These are phyloP conservation scores for Drosophila aff. DNA, from an alignment of 1,140 invertebrate species.

Conservation along the genomic window DNA sequence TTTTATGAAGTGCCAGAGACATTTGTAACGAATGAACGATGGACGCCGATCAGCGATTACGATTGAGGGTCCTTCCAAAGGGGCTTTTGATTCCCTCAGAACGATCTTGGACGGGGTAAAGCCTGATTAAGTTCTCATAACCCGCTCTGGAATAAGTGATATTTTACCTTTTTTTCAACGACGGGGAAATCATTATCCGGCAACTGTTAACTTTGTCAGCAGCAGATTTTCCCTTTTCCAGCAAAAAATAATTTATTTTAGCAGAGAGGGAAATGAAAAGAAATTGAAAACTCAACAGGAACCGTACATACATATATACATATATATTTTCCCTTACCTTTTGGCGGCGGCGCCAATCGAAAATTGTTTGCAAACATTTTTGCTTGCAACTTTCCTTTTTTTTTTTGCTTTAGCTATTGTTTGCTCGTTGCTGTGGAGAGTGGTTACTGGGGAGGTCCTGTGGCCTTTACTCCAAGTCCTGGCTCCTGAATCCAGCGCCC, in stretches of 20 bases:
- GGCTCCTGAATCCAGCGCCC: slow-evolving; percentile 27
- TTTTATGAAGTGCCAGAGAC: slow-evolving; percentile 83
- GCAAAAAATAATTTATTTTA: slow-evolving; percentile 55
- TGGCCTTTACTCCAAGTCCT: slow-evolving; percentile 10
- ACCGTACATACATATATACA: slow-evolving; percentile 13
- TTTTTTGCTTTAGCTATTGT: slow-evolving; percentile 22
- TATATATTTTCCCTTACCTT: slow-evolving; percentile 65
- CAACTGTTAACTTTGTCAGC: slow-evolving; percentile 71
- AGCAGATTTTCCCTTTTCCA: slow-evolving; percentile 74
- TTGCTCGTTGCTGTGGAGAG: slow-evolving; percentile 23
- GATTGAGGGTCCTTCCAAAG: slow-evolving; percentile 35
- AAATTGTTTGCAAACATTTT: slow-evolving; percentile 79
- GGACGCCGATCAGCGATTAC: slow-evolving; percentile 63
- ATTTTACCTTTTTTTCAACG: background rate
- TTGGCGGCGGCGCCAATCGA: slow-evolving; percentile 67
- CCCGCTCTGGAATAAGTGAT: slow-evolving; percentile 1
- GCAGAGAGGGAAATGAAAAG: slow-evolving; percentile 45
- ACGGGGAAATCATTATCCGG: slow-evolving; percentile 31
- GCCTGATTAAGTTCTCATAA: slow-evolving; percentile 28
- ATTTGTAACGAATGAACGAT: slow-evolving; percentile 79
- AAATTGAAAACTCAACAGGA: slow-evolving; percentile 77
- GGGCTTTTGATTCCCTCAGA: background rate
- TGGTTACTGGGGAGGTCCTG: slow-evolving; percentile 16
- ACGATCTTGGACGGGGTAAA: slow-evolving; percentile 15
- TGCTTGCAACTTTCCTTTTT: slow-evolving; percentile 49